A percentile compares a stretch with the other conserved stretches of the same genome.
Conservation (phyloP, 2,888 invertebrate species). For the Marasmarcha lunaedactyla region DNA sequence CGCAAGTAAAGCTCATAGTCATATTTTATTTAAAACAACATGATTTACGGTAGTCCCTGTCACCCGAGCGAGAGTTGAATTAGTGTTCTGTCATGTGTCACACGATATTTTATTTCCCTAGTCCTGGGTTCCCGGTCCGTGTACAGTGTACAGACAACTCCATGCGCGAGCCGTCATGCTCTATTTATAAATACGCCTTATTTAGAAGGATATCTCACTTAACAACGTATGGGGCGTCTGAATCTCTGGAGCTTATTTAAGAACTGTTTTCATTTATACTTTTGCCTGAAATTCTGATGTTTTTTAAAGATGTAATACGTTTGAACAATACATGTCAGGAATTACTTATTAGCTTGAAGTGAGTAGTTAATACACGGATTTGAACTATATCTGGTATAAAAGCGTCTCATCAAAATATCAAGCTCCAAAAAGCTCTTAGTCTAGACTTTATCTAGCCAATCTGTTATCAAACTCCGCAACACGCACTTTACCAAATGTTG, state of each 20-base stretch:
- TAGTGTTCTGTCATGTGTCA: constrained; percentile 58
- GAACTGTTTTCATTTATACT: neutral
- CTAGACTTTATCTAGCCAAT: too few species aligned
- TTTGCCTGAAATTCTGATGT: neutral
- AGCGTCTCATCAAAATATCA: too few species aligned
- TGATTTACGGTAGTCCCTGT: constrained; percentile 50
- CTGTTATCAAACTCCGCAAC: too few species aligned
- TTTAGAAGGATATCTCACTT: constrained; percentile 34
- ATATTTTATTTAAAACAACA: constrained; percentile 28
- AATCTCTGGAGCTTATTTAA: too few species aligned
- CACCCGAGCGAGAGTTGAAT: constrained; percentile 51
- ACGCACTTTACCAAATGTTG: too few species aligned
- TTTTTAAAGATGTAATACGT: too few species aligned
- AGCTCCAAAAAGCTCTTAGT: too few species aligned
- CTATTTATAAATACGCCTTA: constrained; percentile 57
- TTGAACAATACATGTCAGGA: too few species aligned
- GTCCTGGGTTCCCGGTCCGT: constrained; percentile 28
- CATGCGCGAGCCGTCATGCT: constrained; percentile 43
- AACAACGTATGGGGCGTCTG: constrained; percentile 13
- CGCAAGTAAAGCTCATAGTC: too few species aligned
- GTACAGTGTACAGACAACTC: constrained; percentile 45
- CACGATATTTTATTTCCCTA: constrained; percentile 52
- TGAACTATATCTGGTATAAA: too few species aligned
- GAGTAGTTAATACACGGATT: too few species aligned
- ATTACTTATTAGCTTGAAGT: too few species aligned